Evolutionary conservation across 30 jellyfish, hydroid and myxozoan genomes (phyloP), one percentile per base, ranked within the genome.

Genomic region (Aurelia coerulea): DNA sequence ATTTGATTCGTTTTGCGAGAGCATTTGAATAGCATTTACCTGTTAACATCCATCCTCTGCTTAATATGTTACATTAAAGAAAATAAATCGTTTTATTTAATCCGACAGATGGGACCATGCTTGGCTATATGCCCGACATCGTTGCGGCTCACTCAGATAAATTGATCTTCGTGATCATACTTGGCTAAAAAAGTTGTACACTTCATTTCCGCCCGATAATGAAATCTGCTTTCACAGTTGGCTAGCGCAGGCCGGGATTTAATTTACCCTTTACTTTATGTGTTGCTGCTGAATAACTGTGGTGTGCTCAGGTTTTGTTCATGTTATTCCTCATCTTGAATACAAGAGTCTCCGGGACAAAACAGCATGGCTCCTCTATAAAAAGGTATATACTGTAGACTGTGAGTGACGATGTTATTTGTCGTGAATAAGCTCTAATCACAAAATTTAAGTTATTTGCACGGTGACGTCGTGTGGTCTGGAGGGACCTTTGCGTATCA

Each of bases 141-240:
- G 67, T 65, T 79, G 89, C 69, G 80, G 78, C 89, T 79, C 52
- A 12, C 37, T 79, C 67, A 70, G 19, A 79, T 79, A 59, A 74
- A 49, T 63, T 65, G 60, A 56, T 41, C 80, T 41, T 49, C 76
- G 71, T 83, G 78, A 63, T 83, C 65, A 60, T 72, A 70, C 49
- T 79, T 71, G 76, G 83, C 87, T 71, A 73, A 68, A 6, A 81
- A 51, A 84, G 69, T 65, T 72, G 80, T 78, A 79, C 96, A 77
- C 88, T 71, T 88, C 90, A 88, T 88, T 88, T 88, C 96, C 96
- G 79, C 76, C 88, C 77, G 73, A 58, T 88, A 88, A 88, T 88
- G 88, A 79, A 73, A 81, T 88, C 88, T 59, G 74, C 93, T 71
- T 73, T 74, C 85, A 64, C 79, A 69, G 85, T 73, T 83, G 86